phyloP scores from a whole-genome alignment of 2,113 vertebrate species.

The Corynorhinus townsendii region DNA sequence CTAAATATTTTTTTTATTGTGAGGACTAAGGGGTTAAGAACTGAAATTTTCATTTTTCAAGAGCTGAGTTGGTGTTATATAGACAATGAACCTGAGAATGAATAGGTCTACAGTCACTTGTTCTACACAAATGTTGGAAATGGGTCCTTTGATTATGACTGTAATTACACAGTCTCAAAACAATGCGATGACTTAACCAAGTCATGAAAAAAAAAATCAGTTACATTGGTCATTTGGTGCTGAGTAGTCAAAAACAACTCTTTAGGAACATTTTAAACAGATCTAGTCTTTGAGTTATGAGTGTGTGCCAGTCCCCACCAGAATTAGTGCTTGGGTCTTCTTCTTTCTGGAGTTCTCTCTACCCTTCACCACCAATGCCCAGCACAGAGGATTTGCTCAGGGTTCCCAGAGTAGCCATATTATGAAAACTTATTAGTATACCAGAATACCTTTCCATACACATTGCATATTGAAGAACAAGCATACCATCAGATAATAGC shows the following conservation, averaged over 20 bases:
- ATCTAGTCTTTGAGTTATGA: not conserved
- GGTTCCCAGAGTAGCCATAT: not conserved
- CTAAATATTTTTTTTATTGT: not conserved
- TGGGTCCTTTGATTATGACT: not conserved
- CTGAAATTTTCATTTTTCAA: not conserved
- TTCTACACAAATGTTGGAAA: slow-evolving; percentile 12
- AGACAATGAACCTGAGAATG: not conserved
- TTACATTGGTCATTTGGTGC: not conserved
- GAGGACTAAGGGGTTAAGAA: not conserved
- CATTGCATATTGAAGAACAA: not conserved
- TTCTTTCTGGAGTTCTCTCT: not conserved
- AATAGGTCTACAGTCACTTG: not conserved
- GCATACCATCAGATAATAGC: not conserved
- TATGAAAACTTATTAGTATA: not conserved
- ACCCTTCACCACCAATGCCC: not conserved
- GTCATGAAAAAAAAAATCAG: not conserved
- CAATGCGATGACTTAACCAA: not conserved
- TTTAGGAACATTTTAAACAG: not conserved
- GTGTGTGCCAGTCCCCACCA: not conserved
- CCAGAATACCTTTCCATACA: not conserved
- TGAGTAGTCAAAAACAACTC: not conserved
- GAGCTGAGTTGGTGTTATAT: not conserved
- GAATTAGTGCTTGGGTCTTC: not conserved
- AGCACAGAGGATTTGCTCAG: not conserved
- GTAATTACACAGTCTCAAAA: not conserved